Evolutionary conservation across 30 jellyfish, hydroid and myxozoan species (phyloP), one percentile per base, ranked within the genome.

Genomic region (Haliclystus octoradiatus): DNA sequence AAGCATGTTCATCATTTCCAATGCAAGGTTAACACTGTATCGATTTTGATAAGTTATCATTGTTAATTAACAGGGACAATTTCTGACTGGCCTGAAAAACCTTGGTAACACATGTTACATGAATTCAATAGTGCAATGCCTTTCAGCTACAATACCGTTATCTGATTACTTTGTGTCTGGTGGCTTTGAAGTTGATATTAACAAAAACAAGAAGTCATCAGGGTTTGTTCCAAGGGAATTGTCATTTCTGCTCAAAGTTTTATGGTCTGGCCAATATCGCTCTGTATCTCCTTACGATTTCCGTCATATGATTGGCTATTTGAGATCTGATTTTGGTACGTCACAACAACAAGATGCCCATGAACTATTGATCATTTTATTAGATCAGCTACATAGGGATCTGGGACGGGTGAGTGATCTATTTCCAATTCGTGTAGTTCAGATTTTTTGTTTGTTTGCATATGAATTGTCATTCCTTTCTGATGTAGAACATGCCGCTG

Each of bases 61-160:
- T 26, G 28, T 14, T 49, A 77, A 34, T 47, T 19, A 9, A 40
- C 65, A 87, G 96, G 96, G 96, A 2, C 92, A 80, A 23, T 66
- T 50, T 71, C 84, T 87, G 33, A 79, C 96, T 33, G 96, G 96
- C 19, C 68, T 87, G 75, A 79, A 87, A 63, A 87, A 87, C 84
- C 92, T 87, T 25, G 96, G 96, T 50, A 87, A 87, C 83, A 79
- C 96, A 30, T 87, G 96, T 53, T 87, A 87, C 83, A 87, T 87
- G 96, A 87, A 87, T 67, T 69, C 96, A 1, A 93, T 87, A 31
- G 62, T 87, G 57, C 96, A 88, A 65, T 74, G 93, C 28, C 70
- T 88, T 2, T 65, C 93, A 31, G 73, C 64, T 66, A 79, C 97
- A 13, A 50, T 40, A 66, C 93, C 97, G 28, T 69, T 88, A 24